These are phyloP conservation scores for Morone chrysops DNA, from an alignment of 2,113 vertebrate genomes.

Conservation along the genomic window DNA sequence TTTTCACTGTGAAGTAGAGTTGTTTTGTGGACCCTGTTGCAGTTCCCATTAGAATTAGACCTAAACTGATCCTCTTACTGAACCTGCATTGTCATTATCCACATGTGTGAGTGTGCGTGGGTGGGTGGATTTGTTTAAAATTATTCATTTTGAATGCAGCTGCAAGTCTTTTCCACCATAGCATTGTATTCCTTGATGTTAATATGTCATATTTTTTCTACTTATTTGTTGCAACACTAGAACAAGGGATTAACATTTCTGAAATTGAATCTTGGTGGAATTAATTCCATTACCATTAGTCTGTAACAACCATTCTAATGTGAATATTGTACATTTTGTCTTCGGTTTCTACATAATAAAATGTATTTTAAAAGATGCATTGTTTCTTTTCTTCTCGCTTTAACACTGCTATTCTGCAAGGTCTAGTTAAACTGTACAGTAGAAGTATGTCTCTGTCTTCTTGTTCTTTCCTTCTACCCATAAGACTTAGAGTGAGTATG, in stretches of 20 bases:
- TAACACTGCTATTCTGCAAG: not conserved
- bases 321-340: constrained; percentile 63
- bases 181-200: constrained; percentile 42
- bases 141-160: constrained; percentile 43
- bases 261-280: constrained; percentile 15
- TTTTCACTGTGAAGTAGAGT: constrained; percentile 61
- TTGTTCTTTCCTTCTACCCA: not conserved
- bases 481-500: constrained; percentile 2
- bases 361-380: constrained; percentile 53
- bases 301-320: constrained; percentile 49
- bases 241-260: constrained; percentile 39
- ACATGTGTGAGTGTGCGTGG: constrained; percentile 52
- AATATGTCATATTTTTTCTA: constrained; percentile 39
- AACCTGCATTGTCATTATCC: constrained; percentile 41
- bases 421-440: not conserved
- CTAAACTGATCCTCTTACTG: constrained; percentile 39
- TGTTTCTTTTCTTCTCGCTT: not conserved
- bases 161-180: constrained; percentile 25
- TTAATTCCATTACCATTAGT: constrained; percentile 29
- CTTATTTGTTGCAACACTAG: constrained; percentile 25
- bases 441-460: not conserved
- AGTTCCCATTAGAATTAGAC: constrained; percentile 53
- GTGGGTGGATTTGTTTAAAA: constrained; percentile 50
- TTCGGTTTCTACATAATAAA: constrained; percentile 78
- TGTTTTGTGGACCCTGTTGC: constrained; percentile 61